Evolutionary conservation across 1,140 invertebrate genomes (phyloP).

Genomic region (Sycophaga agraensis): DNA sequence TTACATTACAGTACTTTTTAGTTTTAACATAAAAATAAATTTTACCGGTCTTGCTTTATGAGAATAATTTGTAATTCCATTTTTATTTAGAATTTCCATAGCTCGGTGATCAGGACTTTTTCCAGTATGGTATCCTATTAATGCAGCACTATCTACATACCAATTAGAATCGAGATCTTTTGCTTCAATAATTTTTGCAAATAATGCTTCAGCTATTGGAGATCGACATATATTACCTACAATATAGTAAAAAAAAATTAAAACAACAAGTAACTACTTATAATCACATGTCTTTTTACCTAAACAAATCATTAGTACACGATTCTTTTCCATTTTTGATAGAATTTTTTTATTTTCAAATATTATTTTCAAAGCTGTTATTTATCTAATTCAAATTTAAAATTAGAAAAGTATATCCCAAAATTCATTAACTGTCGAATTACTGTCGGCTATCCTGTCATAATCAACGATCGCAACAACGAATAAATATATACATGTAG

Average conservation of each 20-base stretch:
- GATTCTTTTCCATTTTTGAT: constrained; percentile 42
- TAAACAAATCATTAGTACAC: constrained; percentile 60
- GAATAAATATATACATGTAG: no score
- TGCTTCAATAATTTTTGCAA: constrained; percentile 70
- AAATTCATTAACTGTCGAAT: no score
- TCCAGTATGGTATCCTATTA: constrained; percentile 83
- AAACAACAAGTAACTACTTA: neutral
- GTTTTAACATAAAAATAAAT: neutral
- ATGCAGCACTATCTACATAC: constrained; percentile 86
- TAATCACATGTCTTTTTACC: constrained; percentile 38
- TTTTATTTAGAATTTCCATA: constrained; percentile 67
- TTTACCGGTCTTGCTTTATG: constrained; percentile 76
- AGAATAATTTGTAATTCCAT: constrained; percentile 68
- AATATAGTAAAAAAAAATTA: constrained; percentile 31
- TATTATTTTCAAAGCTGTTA: neutral
- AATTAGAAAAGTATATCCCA: no score
- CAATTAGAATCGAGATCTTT: constrained; percentile 65
- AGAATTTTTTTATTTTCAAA: neutral
- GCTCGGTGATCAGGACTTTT: constrained; percentile 78
- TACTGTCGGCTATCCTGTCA: no score
- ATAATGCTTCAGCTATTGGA: constrained; percentile 91
- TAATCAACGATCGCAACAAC: no score
- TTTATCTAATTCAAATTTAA: no score
- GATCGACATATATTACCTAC: constrained; percentile 93
- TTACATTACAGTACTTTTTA: neutral